phyloP scores from a whole-genome alignment of 2,888 invertebrate species.

The Pyralis farinalis region DNA sequence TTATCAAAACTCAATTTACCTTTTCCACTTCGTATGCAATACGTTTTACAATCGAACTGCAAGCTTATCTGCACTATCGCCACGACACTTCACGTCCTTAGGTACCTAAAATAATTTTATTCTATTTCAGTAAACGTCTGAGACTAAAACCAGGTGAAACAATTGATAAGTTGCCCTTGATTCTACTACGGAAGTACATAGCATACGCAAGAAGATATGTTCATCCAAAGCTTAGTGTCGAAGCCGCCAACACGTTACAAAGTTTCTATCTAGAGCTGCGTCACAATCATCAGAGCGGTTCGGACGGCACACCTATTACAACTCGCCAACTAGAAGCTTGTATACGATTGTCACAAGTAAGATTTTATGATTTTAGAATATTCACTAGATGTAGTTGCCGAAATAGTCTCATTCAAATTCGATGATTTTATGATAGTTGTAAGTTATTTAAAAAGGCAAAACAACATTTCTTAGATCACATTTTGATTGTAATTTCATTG shows the following conservation, averaged over 20 bases:
- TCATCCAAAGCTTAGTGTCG: constrained; percentile 86
- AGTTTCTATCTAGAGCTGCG: constrained; percentile 91
- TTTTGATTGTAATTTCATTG: no score
- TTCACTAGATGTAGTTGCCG: no score
- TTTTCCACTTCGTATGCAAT: no score
- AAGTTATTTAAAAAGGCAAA: no score
- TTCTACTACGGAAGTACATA: constrained; percentile 92
- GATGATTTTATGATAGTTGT: no score
- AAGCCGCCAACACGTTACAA: constrained; percentile 86
- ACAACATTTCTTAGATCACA: no score
- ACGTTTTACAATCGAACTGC: no score
- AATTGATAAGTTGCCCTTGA: constrained; percentile 87
- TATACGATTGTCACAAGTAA: constrained; percentile 89
- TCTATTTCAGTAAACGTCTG: constrained; percentile 79
- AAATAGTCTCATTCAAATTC: no score
- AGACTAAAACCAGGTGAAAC: constrained; percentile 81
- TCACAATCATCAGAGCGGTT: constrained; percentile 82
- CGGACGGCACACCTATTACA: constrained; percentile 89
- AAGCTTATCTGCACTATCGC: no score
- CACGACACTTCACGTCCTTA: no score
- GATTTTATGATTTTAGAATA: no score
- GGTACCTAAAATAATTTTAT: constrained; percentile 7
- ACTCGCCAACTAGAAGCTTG: constrained; percentile 94
- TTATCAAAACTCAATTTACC: no score
- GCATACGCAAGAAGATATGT: constrained; percentile 95